Base-by-base conservation (phyloP, 2,113 vertebrate species). In the Pangasianodon gigas region DNA sequence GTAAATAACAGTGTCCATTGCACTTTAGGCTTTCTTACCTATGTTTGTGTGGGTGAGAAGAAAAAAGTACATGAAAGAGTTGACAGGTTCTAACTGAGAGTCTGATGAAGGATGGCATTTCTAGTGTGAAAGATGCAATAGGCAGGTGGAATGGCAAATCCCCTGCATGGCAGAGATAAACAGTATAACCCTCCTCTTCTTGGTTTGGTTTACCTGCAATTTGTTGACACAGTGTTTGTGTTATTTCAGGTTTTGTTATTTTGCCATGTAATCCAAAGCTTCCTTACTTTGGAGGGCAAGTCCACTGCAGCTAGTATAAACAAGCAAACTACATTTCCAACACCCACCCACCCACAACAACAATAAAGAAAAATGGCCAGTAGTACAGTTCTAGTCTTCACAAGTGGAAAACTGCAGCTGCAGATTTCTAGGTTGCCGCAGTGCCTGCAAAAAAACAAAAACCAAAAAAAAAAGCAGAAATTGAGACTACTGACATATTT, bases 121-220 rank as follows among this genome's bases (percentile, higher is more conserved):
- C 62, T 67, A n/a, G 41, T 69, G 74, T 77, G 67, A 52, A 71
- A 51, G 46, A 77, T 65, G 82, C 51, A 82, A n/a, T 74, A 77
- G 58, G 79, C 88, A 90, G 94, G 94, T 95, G 95, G 87, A 89
- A 96, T 95, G 96, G 94, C 94, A 54, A 85, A 94, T 93, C 95
- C 97, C 96, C 98, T 99, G 98, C 98, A 99, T 95, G 96, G 98
- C 98, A 99, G 98, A 97, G 96, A 98, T 96, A 97, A 90, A 90
- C 79, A 29, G 69, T 81, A 74, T 93, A 94, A 93, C 96, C 94
- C 94, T 95, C 96, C 94, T 97, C 96, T 95, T 97, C 98, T 98
- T 98, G 97, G 97, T 98, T 97, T 96, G 94, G 94, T 89, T 79
- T 86, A 94, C 92, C 91, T 93, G 90, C 92, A 92, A 93, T 93